phyloP scores from a whole-genome alignment of 2,113 vertebrate species.

The Coreoperca whiteheadi region DNA sequence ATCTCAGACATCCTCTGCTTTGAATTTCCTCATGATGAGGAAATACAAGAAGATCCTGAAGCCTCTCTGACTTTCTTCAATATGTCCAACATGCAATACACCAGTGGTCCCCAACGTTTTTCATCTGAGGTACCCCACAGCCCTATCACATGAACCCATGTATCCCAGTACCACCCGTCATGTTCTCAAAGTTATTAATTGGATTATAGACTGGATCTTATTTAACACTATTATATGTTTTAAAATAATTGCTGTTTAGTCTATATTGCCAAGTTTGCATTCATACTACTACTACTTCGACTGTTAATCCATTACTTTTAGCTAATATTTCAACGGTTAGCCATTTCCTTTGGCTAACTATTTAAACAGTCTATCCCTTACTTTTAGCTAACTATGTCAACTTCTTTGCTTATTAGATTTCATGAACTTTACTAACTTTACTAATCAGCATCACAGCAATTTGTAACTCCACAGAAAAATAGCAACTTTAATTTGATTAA shows the following conservation, averaged over 20 bases:
- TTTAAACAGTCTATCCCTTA: too few species aligned
- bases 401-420: too few species aligned
- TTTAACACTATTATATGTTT: background rate
- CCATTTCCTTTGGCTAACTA: too few species aligned
- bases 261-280: background rate
- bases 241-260: background rate
- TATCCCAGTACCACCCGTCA: background rate
- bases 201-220: too few species aligned
- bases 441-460: background rate
- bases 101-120: background rate
- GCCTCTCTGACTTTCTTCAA: background rate
- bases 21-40: constrained; percentile 1
- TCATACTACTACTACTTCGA: background rate
- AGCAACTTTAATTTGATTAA: background rate
- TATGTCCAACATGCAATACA: background rate
- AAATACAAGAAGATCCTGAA: background rate
- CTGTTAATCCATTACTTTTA: background rate
- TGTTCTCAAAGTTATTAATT: background rate
- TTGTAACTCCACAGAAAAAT: background rate
- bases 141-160: background rate
- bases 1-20: background rate
- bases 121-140: background rate
- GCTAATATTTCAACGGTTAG: too few species aligned
- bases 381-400: too few species aligned
- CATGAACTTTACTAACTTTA: too few species aligned